Conservation (phyloP, 2,113 vertebrate genomes). For the Ictalurus punctatus region DNA sequence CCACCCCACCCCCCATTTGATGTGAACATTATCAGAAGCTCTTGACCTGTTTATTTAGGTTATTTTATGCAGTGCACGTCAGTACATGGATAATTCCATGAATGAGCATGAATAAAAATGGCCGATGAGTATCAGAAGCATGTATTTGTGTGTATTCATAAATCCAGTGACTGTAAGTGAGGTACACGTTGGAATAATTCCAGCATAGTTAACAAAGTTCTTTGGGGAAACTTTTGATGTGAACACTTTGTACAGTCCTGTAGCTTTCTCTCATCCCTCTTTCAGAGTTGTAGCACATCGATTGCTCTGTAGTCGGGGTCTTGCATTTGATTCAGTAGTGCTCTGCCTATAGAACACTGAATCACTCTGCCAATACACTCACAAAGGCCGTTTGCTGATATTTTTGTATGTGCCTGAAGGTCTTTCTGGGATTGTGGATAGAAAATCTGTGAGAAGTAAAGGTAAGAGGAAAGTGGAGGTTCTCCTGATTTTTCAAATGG, state of each 20-base stretch:
- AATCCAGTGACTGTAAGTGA: not conserved
- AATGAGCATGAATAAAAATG: not conserved
- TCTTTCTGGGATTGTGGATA: not conserved
- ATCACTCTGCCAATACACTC: conserved; percentile 29
- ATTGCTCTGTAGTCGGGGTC: conserved; percentile 21
- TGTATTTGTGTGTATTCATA: not conserved
- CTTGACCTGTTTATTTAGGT: not conserved
- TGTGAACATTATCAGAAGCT: too few relatives aligned
- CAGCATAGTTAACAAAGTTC: not conserved
- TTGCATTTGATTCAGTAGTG: conserved; percentile 11
- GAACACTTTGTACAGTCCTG: not conserved
- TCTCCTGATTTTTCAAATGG: not conserved
- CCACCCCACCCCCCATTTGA: not conserved
- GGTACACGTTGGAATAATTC: not conserved
- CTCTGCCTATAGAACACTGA: conserved; percentile 16
- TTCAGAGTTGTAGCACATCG: conserved; percentile 26
- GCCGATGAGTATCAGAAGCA: not conserved
- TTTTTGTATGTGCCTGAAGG: conserved; percentile 1
- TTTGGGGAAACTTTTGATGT: not conserved
- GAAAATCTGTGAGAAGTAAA: not conserved
- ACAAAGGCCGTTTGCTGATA: not conserved
- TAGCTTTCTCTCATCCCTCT: not conserved
- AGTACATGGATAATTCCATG: not conserved
- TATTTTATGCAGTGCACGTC: not conserved
- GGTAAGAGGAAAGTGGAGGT: not conserved